Evolutionary conservation across 2,888 invertebrate genomes (phyloP), one percentile per base, ranked within the genome.

Genomic region (Yponomeuta evonymella): DNA sequence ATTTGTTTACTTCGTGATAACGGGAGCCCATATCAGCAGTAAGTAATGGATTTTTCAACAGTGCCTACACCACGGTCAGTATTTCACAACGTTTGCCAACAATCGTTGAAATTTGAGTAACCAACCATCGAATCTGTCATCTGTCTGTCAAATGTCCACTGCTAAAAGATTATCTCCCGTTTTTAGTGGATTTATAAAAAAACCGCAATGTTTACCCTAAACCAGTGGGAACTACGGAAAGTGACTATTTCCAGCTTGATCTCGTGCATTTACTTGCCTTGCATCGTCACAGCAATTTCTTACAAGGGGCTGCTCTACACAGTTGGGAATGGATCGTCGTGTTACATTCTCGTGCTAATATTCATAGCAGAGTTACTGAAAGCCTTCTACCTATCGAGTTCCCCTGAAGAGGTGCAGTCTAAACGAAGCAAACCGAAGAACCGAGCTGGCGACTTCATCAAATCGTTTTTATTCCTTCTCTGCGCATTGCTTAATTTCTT

Each of bases 211-310:
- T 89, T 90, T 83, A 82, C 86, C 1, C 67, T 89, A 71, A 82
- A 86, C 67, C 86, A 90, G 73, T 75, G 88, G 69, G 91, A 91
- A 81, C 75, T 90, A 71, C 79, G 88, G 78, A 84, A 85, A 81
- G 81, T 89, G 62, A 89, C 88, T 12, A 79, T 93, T 75, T 93
- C 94, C 62, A 93, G 93, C 81, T 85, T 93, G 51, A 85, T 94
- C 74, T 94, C 95, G 63, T 94, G 94, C 78, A 91, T 94, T 82
- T 95, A 95, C 79, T 86, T 95, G 75, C 93, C 94, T 3, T 89
- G 90, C 72, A 91, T 94, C 73, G 80, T 94, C 58, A 90, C 93
- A 71, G 84, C 93, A 62, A 84, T 95, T 76, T 92, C 93, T 36
- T 93, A 93, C 77, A 94, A 90, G 75, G 93, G 93, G 36, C 88